Conservation (phyloP, 2,888 invertebrate genomes). For the Dasysyrphus albostriatus region DNA sequence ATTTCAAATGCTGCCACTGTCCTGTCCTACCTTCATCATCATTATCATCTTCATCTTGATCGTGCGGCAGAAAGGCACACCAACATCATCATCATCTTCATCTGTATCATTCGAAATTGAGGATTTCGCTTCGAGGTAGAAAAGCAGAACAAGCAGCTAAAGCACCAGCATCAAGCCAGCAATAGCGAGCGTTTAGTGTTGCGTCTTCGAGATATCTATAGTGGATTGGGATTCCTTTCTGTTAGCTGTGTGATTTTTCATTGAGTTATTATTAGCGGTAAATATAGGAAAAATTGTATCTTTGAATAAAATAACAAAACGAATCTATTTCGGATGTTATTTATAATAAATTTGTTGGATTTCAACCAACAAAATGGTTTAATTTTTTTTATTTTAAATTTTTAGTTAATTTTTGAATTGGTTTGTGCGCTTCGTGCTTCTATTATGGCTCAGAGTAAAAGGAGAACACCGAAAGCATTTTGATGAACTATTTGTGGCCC, state of each 20-base stretch:
- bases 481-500: constrained; percentile 62
- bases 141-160: neutral
- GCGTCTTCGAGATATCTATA: constrained; percentile 19
- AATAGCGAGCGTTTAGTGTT: constrained; percentile 49
- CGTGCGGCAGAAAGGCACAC: constrained; percentile 19
- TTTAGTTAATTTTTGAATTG: constrained; percentile 48
- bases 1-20: constrained; percentile 23
- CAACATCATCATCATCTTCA: constrained; percentile 47
- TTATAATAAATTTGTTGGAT: constrained; percentile 76
- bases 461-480: constrained; percentile 41
- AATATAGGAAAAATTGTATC: constrained; percentile 76
- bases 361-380: constrained; percentile 70
- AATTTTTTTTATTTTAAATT: constrained; percentile 11
- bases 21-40: constrained; percentile 48
- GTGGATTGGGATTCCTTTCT: constrained; percentile 63
- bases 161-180: neutral
- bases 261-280: constrained; percentile 76
- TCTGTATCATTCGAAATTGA: neutral
- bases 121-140: neutral
- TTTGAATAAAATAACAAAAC: constrained; percentile 76
- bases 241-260: constrained; percentile 71
- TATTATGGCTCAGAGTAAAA: constrained; percentile 16
- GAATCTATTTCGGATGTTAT: constrained; percentile 75
- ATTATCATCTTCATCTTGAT: constrained; percentile 67
- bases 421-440: constrained; percentile 31